Conservation (phyloP, 2,113 vertebrate species). For the Pterocles gutturalis region DNA sequence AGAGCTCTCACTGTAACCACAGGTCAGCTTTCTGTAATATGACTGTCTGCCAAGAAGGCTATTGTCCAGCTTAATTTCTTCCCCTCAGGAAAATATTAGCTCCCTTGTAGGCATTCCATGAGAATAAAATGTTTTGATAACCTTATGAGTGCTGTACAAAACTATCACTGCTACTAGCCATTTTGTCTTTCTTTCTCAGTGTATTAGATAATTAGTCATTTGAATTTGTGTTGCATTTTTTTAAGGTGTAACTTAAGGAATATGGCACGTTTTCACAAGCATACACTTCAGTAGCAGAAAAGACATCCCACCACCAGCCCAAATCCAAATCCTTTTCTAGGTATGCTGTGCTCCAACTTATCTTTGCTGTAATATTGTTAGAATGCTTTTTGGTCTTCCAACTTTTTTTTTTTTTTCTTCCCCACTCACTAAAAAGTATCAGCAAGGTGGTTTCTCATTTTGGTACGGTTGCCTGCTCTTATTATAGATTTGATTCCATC, state of each 20-base stretch:
- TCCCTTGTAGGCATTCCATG: background rate
- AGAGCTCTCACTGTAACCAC: background rate
- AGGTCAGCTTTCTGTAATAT: background rate
- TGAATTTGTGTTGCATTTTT: background rate
- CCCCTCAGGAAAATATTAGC: background rate
- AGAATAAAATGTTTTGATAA: conserved; percentile 1
- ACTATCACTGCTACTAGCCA: background rate
- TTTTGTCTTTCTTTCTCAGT: background rate
- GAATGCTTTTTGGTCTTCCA: background rate
- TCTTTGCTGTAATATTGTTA: background rate
- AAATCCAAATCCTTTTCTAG: background rate
- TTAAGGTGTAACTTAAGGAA: background rate
- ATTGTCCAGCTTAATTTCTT: background rate
- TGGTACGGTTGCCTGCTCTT: background rate
- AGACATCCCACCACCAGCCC: background rate
- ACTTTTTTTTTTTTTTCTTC: background rate
- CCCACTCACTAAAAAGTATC: background rate
- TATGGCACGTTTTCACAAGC: background rate
- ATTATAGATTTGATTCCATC: background rate
- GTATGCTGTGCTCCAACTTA: background rate
- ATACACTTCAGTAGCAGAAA: background rate
- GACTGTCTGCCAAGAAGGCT: background rate
- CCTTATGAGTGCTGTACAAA: background rate
- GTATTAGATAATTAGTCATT: background rate
- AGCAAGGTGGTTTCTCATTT: background rate